phyloP scores from a whole-genome alignment of 2,113 vertebrate genomes.

The human region DNA sequence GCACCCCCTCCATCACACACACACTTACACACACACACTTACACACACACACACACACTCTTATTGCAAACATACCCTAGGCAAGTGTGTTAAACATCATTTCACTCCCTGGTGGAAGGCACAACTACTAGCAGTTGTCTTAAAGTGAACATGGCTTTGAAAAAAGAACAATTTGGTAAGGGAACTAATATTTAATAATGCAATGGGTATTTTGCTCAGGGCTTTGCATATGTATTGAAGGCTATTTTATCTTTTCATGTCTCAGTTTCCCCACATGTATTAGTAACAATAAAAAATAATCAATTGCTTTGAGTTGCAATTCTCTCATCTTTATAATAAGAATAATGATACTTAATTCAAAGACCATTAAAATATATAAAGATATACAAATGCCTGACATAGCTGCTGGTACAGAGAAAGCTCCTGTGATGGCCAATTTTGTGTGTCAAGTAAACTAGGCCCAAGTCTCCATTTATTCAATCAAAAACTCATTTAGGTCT shows the following conservation, averaged over 20 bases:
- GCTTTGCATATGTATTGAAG: background rate
- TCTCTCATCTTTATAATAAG: conserved; percentile 10
- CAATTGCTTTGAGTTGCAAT: background rate
- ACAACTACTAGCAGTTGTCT: background rate
- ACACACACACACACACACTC: background rate
- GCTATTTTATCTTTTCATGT: background rate
- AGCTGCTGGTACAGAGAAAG: background rate
- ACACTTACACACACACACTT: too few species aligned
- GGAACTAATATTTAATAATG: background rate
- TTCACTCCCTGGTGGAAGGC: background rate
- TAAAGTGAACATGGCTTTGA: background rate
- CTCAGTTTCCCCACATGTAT: background rate
- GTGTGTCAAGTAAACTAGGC: background rate
- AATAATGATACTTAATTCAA: background rate
- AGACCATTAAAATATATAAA: background rate
- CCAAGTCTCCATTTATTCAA: background rate
- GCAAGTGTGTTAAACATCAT: background rate
- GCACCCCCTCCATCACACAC: background rate
- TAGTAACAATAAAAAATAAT: background rate
- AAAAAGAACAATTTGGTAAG: background rate
- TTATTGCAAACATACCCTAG: background rate
- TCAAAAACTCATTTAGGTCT: background rate
- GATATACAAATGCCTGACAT: background rate
- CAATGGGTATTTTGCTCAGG: background rate
- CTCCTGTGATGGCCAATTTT: background rate